Evolutionary conservation across 2,888 invertebrate genomes (phyloP), one percentile per base, ranked within the genome.

Genomic region (Spatulosminthurus flaviceps): DNA sequence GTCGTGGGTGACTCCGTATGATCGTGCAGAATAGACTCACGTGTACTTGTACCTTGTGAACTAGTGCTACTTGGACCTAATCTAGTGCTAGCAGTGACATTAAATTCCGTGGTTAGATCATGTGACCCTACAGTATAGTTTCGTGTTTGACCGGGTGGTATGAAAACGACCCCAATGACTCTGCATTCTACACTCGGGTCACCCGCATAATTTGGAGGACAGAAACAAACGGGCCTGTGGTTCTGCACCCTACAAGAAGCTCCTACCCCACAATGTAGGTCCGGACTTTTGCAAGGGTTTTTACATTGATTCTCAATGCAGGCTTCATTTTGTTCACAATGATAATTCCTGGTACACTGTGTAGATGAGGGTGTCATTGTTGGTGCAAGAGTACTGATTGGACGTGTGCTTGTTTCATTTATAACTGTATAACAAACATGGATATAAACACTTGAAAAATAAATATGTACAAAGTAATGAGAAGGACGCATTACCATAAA

Each of bases 251-350:
- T 92, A 85, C 95, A 95, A 78, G 92, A 90, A 19, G 95, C 92
- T 86, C 90, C 87, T 95, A 92, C 90, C 24, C 94, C 95, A 64
- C 78, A 78, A 22, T 51, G 51, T 51, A 72, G 21, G 21, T 72
- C 73, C 42, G 78, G 78, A 41, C 24, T 34, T 72, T 95, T 95
- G 43, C 93, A 94, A 0, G 93, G 93, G 85, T 93, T 90, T 1
- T 94, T 91, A 84, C 94, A 90, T 87, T 95, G 95, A 22, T 94
- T 89, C 81, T 94, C 90, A 86, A 95, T 94, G 87, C 95, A 96
- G 64, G 93, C 92, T 88, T 95, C 95, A 83, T 93, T 91, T 86
- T 93, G 93, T 61, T 93, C 93, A 85, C 95, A 96, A 87, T 96
- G 95, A 86, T 95, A 94, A 87, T 95, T 95, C 82, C 84, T 78